phyloP scores from a whole-genome alignment of 2,113 vertebrate species.

The Siniperca chuatsi region DNA sequence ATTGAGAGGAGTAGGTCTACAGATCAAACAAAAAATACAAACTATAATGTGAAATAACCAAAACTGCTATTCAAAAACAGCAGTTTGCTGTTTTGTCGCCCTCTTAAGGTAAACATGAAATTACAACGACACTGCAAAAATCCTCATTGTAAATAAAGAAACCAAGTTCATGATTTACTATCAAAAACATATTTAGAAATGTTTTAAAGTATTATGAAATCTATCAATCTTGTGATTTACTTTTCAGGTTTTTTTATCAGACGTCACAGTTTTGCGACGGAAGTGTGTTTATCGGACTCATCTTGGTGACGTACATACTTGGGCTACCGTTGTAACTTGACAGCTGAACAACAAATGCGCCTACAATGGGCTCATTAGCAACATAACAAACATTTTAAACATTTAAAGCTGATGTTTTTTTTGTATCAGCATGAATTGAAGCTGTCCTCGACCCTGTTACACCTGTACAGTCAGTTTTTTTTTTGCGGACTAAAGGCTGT shows the following conservation, averaged over 20 bases:
- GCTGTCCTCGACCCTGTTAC: not conserved
- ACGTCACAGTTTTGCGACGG: conserved; percentile 69
- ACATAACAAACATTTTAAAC: not conserved
- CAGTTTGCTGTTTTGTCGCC: not conserved
- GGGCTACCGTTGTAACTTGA: conserved; percentile 31
- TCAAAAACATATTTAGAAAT: not conserved
- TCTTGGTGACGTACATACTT: conserved; percentile 40
- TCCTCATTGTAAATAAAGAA: not conserved
- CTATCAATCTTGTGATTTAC: not conserved
- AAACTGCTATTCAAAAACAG: not conserved
- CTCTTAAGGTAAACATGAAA: conserved; percentile 1
- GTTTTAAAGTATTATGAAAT: too few species aligned
- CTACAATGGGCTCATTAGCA: conserved; percentile 28
- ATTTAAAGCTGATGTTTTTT: not conserved
- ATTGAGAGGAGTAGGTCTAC: too few species aligned
- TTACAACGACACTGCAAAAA: not conserved
- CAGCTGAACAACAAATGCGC: conserved; percentile 32
- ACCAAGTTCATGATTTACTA: not conserved
- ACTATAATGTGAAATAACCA: too few species aligned
- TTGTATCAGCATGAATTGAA: conserved; percentile 45
- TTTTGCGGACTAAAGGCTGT: not conserved
- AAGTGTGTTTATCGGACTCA: conserved; percentile 38
- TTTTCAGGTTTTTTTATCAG: fast-evolving
- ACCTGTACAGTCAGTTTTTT: not conserved
- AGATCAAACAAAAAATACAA: too few species aligned